A percentile compares a stretch with the other conserved stretches of the same genome.
Evolutionary conservation across 2,888 invertebrate species (phyloP).

Genomic region (Pyrocoelia pectoralis): DNA sequence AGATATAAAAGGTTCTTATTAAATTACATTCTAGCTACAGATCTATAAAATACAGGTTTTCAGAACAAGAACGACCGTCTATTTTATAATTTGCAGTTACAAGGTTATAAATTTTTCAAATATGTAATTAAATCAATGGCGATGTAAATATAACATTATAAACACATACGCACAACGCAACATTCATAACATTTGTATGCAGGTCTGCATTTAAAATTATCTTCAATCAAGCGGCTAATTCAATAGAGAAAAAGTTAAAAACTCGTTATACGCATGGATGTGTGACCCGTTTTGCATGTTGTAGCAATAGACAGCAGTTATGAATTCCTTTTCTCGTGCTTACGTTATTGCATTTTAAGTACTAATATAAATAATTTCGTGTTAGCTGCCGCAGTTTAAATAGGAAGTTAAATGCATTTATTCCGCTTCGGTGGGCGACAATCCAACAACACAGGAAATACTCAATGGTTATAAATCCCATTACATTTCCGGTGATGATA

Average conservation of each 20-base stretch:
- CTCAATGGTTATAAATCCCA: conserved; percentile 28
- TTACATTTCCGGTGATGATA: conserved; percentile 31
- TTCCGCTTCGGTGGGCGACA: conserved; percentile 32
- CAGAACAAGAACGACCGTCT: background rate
- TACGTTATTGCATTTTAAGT: conserved; percentile 16
- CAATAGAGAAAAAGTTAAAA: conserved; percentile 19
- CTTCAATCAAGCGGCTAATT: conserved; percentile 25
- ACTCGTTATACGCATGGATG: conserved; percentile 8
- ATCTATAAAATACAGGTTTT: conserved; percentile 3
- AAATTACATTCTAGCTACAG: conserved; percentile 6
- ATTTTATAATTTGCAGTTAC: conserved; percentile 9
- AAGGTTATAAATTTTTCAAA: conserved; percentile 20
- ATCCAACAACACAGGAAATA: conserved; percentile 27
- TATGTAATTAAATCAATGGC: conserved; percentile 25
- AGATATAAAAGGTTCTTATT: background rate
- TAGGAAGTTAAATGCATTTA: conserved; percentile 40
- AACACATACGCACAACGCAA: conserved; percentile 10
- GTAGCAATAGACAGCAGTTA: too few relatives aligned
- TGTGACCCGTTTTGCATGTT: background rate
- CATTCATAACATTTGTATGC: conserved; percentile 21
- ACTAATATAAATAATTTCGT: conserved; percentile 34
- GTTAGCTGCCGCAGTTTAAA: conserved; percentile 33
- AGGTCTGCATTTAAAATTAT: conserved; percentile 28
- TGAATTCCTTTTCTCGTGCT: background rate
- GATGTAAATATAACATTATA: conserved; percentile 28